Base-by-base conservation (phyloP, 2,113 vertebrate species). In the Spea bombifrons region DNA sequence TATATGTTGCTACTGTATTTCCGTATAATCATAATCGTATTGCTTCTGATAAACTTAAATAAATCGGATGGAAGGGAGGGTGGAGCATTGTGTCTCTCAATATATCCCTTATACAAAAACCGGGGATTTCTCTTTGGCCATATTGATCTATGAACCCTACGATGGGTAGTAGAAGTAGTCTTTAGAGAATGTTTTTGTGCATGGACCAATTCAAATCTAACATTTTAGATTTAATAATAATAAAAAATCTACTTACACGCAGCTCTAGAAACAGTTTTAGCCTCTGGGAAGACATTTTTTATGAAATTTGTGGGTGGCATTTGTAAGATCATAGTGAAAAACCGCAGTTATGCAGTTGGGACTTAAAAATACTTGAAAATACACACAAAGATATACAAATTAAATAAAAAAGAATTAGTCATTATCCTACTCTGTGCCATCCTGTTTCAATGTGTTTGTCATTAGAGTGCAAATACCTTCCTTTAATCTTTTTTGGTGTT, bases 241-340 rank as follows among this genome's bases (percentile, higher is more conserved):
- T 12, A 57, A 57, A 57, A 13, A 57, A 57, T 57, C 9, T 57
- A 5, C 55, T 57, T 13, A 12, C 9, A 13, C 15, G 44, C 64
- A 43, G 30, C 53, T 48, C 69, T 65, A 71, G 70, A 73, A 79
- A 30, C 61, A 79, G 43, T 46, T 43, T 47, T 10, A 71, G 75
- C 69, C 69, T 55, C 61, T 53, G 69, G 75, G 55, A 65, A 79
- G 66, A 72, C 69, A 73, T 72, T 79, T 79, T 16, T 79, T 72
- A 8, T 57, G 12, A 10, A 46, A 53, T 79, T 55, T 79, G 76
- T 79, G 76, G 76, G 76, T 79, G 76, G 76, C 65, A 79, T 79
- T 66, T 43, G 61, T 72, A 30, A 44, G 57, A 79, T 66, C 47
- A 63, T 72, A 66, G 69, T 66, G 68, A 47, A 73, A 79, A 79